Base-by-base conservation (phyloP, 2,888 invertebrate species). In the Julus scanicus region DNA sequence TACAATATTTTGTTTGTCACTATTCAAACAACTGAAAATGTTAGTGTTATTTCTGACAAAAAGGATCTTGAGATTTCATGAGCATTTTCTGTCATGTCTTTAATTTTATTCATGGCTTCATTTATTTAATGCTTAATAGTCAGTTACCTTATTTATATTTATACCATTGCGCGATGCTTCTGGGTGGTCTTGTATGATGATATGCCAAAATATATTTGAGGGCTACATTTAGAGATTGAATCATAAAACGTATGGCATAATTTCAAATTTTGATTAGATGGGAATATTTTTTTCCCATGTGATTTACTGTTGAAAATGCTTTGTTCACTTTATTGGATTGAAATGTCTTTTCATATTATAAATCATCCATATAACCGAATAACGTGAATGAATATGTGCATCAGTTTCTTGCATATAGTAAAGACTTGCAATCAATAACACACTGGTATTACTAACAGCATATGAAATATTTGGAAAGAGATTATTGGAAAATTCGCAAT, bases 291-390 rank as follows among this genome's bases (percentile, higher is more conserved):
- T 71, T 9, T 71, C 71, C 8, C 53, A 20, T 29, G 71, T 71
- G 71, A 71, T 71, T 71, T 71, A 29, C 71, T 71, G 71, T n/a
- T 63, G 63, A 63, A 63, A 63, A 63, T 20, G 63, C 63, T n/a
- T 63, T 63, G 63, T 63, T 63, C 63, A n/a, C 63, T n/a, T 63
- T 29, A 71, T 71, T 71, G 71, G 71, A 71, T 71, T 71, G 71
- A 71, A 71, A 71, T 71, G 71, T 71, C 29, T 29, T 71, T 71
- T 71, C 71, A 29, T 71, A 71, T 71, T 71, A 71, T 71, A 71
- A 71, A 71, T 71, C 71, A 71, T 71, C 29, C 71, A 29, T 29
- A 71, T n/a, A n/a, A 44, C 44, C 29, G 71, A 71, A 29, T 71
- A 29, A 29, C 11, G 71, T 29, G 71, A 29, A 71, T 9, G 17